A percentile compares a stretch with the other conserved stretches of the same genome.
phyloP scores from a whole-genome alignment of 2,113 vertebrate genomes.

The Vimba vimba region DNA sequence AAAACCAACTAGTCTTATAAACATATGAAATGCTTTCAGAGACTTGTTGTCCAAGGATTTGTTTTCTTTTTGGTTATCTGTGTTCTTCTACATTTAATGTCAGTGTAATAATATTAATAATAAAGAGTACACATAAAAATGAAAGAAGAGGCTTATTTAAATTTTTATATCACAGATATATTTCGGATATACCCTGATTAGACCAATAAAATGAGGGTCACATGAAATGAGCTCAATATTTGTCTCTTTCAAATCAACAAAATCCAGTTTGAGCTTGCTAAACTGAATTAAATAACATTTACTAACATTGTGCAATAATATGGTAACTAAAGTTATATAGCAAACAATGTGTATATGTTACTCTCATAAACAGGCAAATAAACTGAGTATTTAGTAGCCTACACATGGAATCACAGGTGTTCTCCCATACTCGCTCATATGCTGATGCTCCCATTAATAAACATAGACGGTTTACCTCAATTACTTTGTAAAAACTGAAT shows the following conservation, averaged over 20 bases:
- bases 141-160: background rate
- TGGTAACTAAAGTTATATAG: too few relatives aligned
- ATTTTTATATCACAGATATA: background rate
- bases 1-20: background rate
- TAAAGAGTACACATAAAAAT: background rate
- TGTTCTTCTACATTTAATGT: background rate
- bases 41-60: background rate
- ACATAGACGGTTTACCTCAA: background rate
- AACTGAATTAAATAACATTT: too few relatives aligned
- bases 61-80: background rate
- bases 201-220: background rate
- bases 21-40: background rate
- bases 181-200: background rate
- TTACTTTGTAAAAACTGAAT: too few relatives aligned
- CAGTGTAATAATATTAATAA: background rate
- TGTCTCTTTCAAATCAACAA: background rate
- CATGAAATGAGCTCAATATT: background rate
- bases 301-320: too few relatives aligned
- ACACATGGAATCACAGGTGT: background rate
- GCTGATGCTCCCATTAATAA: background rate
- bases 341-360: too few relatives aligned
- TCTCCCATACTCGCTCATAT: background rate
- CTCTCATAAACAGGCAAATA: too few relatives aligned
- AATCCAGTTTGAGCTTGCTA: background rate
- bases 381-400: too few relatives aligned